These are phyloP conservation scores for Argopecten irradians DNA, from an alignment of 1,140 invertebrate genomes.

Conservation along the genomic window DNA sequence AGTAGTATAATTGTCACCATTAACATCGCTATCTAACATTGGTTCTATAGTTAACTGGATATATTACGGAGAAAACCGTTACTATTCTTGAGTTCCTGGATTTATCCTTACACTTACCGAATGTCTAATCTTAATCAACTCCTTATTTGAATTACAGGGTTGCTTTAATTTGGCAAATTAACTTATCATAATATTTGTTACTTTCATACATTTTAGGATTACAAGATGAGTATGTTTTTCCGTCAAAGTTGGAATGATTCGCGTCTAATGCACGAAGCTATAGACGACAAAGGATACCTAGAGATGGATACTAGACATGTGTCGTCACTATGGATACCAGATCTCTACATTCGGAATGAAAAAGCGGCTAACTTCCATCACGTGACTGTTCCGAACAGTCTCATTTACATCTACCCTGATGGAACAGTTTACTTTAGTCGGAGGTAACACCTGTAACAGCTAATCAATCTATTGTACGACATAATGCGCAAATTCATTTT, in stretches of 20 bases:
- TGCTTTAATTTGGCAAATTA: no score
- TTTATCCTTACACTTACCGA: no score
- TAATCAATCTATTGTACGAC: background rate
- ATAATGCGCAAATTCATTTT: background rate
- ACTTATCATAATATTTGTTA: no score
- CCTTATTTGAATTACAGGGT: no score
- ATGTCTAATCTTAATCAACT: no score
- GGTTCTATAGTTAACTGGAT: no score
- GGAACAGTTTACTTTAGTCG: constrained; percentile 81
- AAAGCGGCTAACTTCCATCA: constrained; percentile 78
- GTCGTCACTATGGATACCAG: constrained; percentile 84
- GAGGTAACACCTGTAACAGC: constrained; percentile 49
- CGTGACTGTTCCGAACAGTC: constrained; percentile 81
- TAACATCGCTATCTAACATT: no score
- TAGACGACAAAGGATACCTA: constrained; percentile 35
- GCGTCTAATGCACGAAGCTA: constrained; percentile 44
- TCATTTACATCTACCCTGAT: constrained; percentile 82
- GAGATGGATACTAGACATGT: constrained; percentile 88
- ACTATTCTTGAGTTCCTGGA: no score
- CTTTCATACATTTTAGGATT: no score
- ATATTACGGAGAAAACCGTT: no score
- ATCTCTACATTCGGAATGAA: constrained; percentile 84
- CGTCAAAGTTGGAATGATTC: constrained; percentile 57
- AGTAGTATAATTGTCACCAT: no score
- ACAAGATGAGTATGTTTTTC: constrained; percentile 56